phyloP scores from a whole-genome alignment of 1,140 invertebrate species.

The Caenorhabditis tropicalis region DNA sequence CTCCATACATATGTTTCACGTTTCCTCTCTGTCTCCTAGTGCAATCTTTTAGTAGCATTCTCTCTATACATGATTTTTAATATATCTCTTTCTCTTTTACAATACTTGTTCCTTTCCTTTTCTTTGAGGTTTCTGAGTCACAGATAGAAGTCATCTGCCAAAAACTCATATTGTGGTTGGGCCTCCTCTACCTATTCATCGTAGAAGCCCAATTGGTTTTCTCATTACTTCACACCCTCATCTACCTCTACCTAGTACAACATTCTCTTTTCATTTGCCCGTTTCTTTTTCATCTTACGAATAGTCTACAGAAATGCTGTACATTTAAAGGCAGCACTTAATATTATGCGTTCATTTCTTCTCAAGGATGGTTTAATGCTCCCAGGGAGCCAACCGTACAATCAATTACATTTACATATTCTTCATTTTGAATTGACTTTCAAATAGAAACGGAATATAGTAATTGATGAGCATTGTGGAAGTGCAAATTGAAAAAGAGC shows the following conservation, averaged over 20 bases:
- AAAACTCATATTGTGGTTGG: slow-evolving; percentile 39
- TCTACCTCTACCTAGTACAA: slow-evolving; percentile 28
- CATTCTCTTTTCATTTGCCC: not conserved
- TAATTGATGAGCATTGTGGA: slow-evolving; percentile 27
- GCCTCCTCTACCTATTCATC: slow-evolving; percentile 20
- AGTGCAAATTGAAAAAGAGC: slow-evolving; percentile 13
- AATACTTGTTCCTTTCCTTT: slow-evolving; percentile 8
- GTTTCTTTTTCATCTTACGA: not conserved
- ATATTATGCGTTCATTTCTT: not conserved
- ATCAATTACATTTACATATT: slow-evolving; percentile 18
- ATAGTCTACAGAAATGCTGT: not conserved
- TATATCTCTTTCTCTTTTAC: slow-evolving; percentile 23
- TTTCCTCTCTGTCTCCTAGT: not conserved
- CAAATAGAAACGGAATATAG: slow-evolving; percentile 1
- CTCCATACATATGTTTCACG: slow-evolving; percentile 30
- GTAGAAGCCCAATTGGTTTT: slow-evolving; percentile 32
- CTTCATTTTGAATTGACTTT: too few relatives aligned
- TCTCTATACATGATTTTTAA: slow-evolving; percentile 39
- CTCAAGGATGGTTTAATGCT: too few relatives aligned
- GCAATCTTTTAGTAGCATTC: slow-evolving; percentile 1
- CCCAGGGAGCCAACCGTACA: not conserved
- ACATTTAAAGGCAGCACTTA: not conserved
- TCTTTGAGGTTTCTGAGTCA: slow-evolving; percentile 24
- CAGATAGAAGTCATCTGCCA: slow-evolving; percentile 36
- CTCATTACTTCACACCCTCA: slow-evolving; percentile 37